phyloP scores from a whole-genome alignment of 2,797 vertebrate genomes.

The Dermochelys coriacea region DNA sequence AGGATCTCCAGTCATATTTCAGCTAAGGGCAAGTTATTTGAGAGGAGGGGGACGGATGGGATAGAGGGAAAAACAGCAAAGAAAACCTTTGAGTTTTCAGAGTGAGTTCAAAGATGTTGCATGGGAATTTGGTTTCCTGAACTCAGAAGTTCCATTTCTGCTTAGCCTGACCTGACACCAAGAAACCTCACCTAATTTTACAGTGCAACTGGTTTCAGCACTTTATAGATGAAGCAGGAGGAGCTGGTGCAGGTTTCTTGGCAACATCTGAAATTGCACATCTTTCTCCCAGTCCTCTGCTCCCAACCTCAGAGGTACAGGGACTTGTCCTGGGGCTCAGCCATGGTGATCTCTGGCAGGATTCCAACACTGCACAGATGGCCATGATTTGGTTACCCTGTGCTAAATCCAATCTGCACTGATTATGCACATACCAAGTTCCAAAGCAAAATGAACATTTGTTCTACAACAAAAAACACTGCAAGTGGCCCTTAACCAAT shows the following conservation, averaged over 20 bases:
- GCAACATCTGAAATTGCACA: rapidly evolving
- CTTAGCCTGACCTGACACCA: rapidly evolving
- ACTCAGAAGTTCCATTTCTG: rapidly evolving
- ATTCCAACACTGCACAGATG: conserved; percentile 43
- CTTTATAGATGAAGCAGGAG: rapidly evolving
- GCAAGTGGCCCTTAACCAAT: conserved; percentile 33
- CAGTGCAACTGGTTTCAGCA: rapidly evolving
- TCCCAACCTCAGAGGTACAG: background rate
- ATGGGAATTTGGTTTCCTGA: rapidly evolving
- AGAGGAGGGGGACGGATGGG: background rate
- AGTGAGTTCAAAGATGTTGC: rapidly evolving
- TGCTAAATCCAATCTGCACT: conserved; percentile 4
- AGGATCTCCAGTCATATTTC: background rate
- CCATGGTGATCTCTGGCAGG: conserved; percentile 26
- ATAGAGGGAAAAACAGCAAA: background rate
- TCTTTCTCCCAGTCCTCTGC: background rate
- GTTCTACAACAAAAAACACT: conserved; percentile 11
- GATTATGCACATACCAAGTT: conserved; percentile 40
- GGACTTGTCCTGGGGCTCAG: conserved; percentile 23
- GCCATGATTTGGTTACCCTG: conserved; percentile 16
- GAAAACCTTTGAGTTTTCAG: background rate
- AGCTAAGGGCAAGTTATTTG: background rate
- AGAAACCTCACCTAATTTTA: rapidly evolving
- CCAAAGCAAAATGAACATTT: conserved; percentile 63
- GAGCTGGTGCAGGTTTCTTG: rapidly evolving